These are phyloP conservation scores for Psittacula echo DNA, from an alignment of 2,797 vertebrate genomes.

Conservation along the genomic window DNA sequence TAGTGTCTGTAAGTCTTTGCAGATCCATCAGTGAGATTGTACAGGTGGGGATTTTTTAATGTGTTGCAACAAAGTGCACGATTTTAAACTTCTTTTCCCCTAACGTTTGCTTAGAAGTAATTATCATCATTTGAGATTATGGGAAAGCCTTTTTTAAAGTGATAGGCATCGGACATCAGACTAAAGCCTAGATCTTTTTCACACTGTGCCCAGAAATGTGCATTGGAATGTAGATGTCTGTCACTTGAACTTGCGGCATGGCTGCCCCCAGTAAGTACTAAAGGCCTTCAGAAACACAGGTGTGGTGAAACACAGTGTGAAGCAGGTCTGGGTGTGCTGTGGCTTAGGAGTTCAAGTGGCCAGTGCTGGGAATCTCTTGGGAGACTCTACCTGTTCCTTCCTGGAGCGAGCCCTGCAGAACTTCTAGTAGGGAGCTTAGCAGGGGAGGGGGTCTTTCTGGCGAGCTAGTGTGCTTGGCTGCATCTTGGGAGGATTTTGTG, in stretches of 20 bases:
- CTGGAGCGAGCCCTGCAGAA: neutral
- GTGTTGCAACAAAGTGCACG: neutral
- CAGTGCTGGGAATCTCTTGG: neutral
- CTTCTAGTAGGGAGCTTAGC: neutral
- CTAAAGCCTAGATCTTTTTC: neutral
- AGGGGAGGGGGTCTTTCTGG: neutral
- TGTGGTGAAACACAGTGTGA: neutral
- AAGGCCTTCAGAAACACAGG: neutral
- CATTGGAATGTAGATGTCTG: neutral
- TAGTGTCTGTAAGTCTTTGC: neutral
- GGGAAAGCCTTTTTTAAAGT: neutral
- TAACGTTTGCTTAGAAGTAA: neutral
- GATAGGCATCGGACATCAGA: neutral
- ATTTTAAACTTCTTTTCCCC: neutral
- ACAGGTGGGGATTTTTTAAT: neutral
- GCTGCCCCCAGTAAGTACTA: neutral
- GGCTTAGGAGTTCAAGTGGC: neutral
- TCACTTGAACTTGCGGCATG: neutral
- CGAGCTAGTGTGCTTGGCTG: neutral
- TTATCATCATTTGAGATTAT: neutral
- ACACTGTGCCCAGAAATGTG: neutral
- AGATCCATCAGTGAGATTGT: neutral
- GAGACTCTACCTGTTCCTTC: neutral
- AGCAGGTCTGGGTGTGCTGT: neutral
- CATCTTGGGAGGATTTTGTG: neutral